Base-by-base conservation (phyloP, 2,888 invertebrate genomes). In the Tribolium freemani region DNA sequence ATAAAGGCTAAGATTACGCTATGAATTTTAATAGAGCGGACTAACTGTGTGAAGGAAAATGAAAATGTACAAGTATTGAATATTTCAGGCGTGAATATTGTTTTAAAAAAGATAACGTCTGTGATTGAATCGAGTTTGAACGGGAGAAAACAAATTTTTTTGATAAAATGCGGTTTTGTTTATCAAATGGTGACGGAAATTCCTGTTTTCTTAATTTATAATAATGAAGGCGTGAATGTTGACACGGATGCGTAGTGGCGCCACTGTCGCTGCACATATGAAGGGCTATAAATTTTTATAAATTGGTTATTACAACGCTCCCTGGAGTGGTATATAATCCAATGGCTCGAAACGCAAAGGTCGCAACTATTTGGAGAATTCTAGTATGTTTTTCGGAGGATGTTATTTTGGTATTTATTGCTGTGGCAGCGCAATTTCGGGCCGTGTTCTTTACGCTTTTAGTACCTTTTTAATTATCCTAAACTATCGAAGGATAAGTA, bases 21-120 rank as follows among this genome's bases (percentile, higher is more conserved):
- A 38, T 63, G 63, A 63, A 63, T 63, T 63, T 48, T 63, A 63
- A 63, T 48, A 56, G 10, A 8, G n/a, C 38, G 38, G 50, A 38
- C 6, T 16, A 51, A 51, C 51, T 20, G 51, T 50, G 50, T 20
- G 51, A 51, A 51, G 51, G 21, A 51, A 51, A 51, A 20, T 20
- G 21, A 21, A 20, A 16, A 51, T 51, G 21, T 5, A 13, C 21
- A 38, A 38, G 38, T 38, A 38, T 38, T 38, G 38, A 38, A 38
- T 38, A 38, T 38, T 38, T 38, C 38, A n/a, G 38, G 8, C 38
- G 38, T 38, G 38, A 2, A 38, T 38, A 38, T 8, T n/a, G 38
- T 38, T 38, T n/a, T 38, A 8, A 38, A 38, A 26, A 3, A 26
- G 26, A 26, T 5, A 26, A 26, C 26, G 26, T 26, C 3, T 26